Evolutionary conservation across 2,113 vertebrate genomes (phyloP).

Genomic region (Bubalus kerabau): DNA sequence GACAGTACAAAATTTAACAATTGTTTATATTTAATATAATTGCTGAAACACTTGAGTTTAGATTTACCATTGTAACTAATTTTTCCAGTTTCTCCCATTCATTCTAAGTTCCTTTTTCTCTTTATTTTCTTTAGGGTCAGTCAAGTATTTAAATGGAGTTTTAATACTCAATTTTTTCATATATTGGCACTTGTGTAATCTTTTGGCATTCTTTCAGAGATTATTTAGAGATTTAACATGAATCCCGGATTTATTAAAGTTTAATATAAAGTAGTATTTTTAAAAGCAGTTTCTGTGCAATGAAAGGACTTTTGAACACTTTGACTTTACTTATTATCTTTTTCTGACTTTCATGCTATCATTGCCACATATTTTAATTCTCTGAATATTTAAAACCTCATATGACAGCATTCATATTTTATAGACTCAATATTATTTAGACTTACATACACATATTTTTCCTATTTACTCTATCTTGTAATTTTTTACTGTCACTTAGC

Average conservation of each 20-base stretch:
- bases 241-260: neutral
- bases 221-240: neutral
- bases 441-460: neutral
- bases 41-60: neutral
- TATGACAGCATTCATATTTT: neutral
- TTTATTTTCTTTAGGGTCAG: neutral
- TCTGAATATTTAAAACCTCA: neutral
- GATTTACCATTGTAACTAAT: neutral
- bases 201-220: neutral
- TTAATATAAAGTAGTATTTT: neutral
- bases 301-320: neutral
- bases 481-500: neutral
- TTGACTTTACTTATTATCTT: neutral
- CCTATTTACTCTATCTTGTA: neutral
- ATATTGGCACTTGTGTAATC: neutral
- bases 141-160: neutral
- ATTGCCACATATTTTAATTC: neutral
- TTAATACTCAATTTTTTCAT: neutral
- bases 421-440: neutral
- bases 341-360: neutral
- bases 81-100: neutral
- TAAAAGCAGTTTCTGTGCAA: neutral
- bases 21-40: neutral
- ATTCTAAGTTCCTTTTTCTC: neutral
- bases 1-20: neutral